Percentiles rank a stretch among this genome's conserved stretches.
Evolutionary conservation across 1,140 invertebrate species (phyloP).

Genomic region (Drosophila biarmipes): DNA sequence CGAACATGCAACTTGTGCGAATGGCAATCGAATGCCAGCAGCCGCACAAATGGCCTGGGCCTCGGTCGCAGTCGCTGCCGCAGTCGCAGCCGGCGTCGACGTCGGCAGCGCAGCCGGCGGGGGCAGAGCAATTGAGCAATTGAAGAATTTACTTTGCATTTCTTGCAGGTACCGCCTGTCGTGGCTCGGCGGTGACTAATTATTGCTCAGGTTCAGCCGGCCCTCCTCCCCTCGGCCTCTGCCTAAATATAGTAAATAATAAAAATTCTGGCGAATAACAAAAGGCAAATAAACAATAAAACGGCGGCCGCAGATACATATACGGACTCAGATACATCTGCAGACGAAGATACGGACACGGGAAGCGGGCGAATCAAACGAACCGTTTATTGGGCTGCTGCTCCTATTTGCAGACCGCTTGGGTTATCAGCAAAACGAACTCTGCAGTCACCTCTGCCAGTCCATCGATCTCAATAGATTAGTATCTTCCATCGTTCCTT

Average conservation of each 20-base stretch:
- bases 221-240: conserved; percentile 16
- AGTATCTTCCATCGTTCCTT: no score
- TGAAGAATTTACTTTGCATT: conserved; percentile 51
- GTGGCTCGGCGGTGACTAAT: conserved; percentile 39
- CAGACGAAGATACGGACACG: conserved; percentile 2
- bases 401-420: not conserved
- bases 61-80: conserved; percentile 13
- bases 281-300: conserved; percentile 58
- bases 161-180: conserved; percentile 36
- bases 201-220: conserved; percentile 17
- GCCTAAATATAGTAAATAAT: conserved; percentile 73
- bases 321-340: conserved; percentile 19
- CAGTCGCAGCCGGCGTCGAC: conserved; percentile 1
- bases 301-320: conserved; percentile 18
- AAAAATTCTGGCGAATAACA: conserved; percentile 37
- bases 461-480: no score
- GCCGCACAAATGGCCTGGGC: conserved; percentile 20
- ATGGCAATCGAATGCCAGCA: conserved; percentile 63
- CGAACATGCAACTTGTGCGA: conserved; percentile 73
- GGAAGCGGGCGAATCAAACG: conserved; percentile 17
- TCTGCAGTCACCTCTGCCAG: conserved; percentile 5
- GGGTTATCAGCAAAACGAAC: conserved; percentile 2
- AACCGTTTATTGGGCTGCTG: conserved; percentile 14
- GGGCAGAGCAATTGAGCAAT: conserved; percentile 39
- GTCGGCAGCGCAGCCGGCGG: conserved; percentile 2